Evolutionary conservation across 2,888 invertebrate genomes (phyloP).

Genomic region (Ischnura elegans): DNA sequence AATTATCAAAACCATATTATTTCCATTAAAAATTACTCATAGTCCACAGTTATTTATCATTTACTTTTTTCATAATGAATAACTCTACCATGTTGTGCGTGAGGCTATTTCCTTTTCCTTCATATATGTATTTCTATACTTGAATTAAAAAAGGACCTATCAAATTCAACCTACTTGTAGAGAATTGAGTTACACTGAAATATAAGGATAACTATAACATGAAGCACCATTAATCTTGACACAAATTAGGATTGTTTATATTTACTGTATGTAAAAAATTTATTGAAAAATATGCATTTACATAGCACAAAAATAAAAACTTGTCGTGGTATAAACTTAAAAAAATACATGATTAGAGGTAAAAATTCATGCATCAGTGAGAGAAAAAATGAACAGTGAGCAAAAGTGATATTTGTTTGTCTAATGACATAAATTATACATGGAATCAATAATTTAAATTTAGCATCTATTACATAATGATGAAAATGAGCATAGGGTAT

Average conservation of each 20-base stretch:
- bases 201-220: too few species aligned
- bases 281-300: not conserved
- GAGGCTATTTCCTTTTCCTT: too few species aligned
- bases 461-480: not conserved
- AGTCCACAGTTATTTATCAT: too few species aligned
- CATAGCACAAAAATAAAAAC: not conserved
- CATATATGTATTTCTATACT: too few species aligned
- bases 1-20: too few species aligned
- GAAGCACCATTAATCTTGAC: too few species aligned
- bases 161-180: too few species aligned
- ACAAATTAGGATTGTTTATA: not conserved
- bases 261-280: not conserved
- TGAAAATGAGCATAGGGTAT: not conserved
- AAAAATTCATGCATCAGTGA: not conserved
- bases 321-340: not conserved
- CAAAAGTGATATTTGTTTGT: not conserved
- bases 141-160: too few species aligned
- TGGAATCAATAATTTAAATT: not conserved
- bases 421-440: not conserved
- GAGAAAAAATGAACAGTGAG: not conserved
- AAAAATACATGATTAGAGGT: not conserved
- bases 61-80: too few species aligned
- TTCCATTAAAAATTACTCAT: too few species aligned
- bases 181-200: too few species aligned
- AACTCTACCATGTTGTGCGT: too few species aligned